Percentiles rank a stretch among this genome's conserved stretches.
Conservation (phyloP, 2,888 invertebrate species). For the Oeneis ivallda region DNA sequence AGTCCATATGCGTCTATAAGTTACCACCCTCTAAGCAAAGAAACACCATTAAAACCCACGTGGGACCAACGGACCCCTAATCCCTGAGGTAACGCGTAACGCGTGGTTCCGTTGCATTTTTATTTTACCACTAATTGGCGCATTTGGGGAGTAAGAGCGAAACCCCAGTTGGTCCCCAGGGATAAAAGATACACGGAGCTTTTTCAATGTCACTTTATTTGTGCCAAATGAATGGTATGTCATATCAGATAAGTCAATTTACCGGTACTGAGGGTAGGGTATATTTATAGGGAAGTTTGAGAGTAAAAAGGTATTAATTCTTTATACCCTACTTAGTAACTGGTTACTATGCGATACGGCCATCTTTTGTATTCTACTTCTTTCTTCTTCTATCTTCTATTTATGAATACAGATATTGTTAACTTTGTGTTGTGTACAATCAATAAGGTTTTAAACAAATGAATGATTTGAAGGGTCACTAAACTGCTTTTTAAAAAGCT, state of each 20-base stretch:
- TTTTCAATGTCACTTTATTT: slow-evolving; percentile 76
- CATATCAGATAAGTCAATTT: slow-evolving; percentile 36
- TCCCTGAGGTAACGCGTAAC: slow-evolving; percentile 62
- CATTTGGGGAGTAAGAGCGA: slow-evolving; percentile 66
- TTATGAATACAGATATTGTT: too few relatives aligned
- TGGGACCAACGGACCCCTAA: slow-evolving; percentile 57
- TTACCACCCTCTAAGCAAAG: slow-evolving; percentile 74
- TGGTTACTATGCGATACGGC: too few relatives aligned
- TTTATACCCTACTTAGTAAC: too few relatives aligned
- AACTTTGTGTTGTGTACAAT: too few relatives aligned
- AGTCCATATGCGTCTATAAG: slow-evolving; percentile 71
- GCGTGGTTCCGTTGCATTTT: slow-evolving; percentile 78
- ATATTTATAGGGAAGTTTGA: too few relatives aligned
- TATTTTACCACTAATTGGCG: slow-evolving; percentile 80
- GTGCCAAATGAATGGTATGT: slow-evolving; percentile 46
- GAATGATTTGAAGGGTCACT: too few relatives aligned
- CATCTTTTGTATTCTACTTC: too few relatives aligned
- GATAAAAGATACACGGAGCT: slow-evolving; percentile 57
- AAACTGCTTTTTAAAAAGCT: too few relatives aligned
- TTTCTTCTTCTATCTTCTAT: neutral
- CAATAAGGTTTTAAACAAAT: too few relatives aligned
- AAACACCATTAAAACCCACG: slow-evolving; percentile 74
- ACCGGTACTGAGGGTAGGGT: neutral
- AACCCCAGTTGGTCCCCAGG: slow-evolving; percentile 62
- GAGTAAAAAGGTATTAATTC: neutral